Evolutionary conservation across 2,888 invertebrate genomes (phyloP).

Genomic region (Nezara viridula): DNA sequence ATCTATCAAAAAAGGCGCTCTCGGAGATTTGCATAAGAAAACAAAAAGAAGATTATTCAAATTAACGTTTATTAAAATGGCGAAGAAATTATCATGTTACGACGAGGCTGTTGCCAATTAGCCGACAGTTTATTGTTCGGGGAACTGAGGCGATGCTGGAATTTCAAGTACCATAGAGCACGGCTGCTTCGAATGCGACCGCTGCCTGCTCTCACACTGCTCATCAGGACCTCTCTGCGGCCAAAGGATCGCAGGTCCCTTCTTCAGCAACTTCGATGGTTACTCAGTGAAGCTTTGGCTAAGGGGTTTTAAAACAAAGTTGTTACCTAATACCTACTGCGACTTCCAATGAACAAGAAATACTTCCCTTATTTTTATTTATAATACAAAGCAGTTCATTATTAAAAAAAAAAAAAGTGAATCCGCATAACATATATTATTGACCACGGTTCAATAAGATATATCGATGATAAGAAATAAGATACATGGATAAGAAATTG

Average conservation of each 20-base stretch:
- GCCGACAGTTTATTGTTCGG: background rate
- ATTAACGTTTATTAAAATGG: conserved; percentile 1
- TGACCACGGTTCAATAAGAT: too few species aligned
- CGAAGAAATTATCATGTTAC: background rate
- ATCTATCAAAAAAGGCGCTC: background rate
- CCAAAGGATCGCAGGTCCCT: background rate
- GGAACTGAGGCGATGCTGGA: background rate
- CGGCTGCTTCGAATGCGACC: background rate
- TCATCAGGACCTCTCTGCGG: background rate
- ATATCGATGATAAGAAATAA: background rate
- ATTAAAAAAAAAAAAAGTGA: too few species aligned
- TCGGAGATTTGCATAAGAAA: background rate
- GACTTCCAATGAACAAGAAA: too few species aligned
- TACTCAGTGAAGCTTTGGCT: too few species aligned
- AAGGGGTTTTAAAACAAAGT: too few species aligned
- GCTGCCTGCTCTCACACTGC: background rate
- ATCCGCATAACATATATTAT: too few species aligned
- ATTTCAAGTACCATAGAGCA: background rate
- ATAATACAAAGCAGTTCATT: too few species aligned
- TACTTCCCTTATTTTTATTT: too few species aligned
- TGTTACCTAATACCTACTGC: too few species aligned
- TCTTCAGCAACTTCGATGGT: too few species aligned
- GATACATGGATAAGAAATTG: background rate
- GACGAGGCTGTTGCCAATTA: background rate
- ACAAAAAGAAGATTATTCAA: background rate